A percentile compares a stretch with the other conserved stretches of the same genome.
These are phyloP conservation scores for Halictus ligatus DNA, from an alignment of 2,888 invertebrate genomes.

Conservation along the genomic window DNA sequence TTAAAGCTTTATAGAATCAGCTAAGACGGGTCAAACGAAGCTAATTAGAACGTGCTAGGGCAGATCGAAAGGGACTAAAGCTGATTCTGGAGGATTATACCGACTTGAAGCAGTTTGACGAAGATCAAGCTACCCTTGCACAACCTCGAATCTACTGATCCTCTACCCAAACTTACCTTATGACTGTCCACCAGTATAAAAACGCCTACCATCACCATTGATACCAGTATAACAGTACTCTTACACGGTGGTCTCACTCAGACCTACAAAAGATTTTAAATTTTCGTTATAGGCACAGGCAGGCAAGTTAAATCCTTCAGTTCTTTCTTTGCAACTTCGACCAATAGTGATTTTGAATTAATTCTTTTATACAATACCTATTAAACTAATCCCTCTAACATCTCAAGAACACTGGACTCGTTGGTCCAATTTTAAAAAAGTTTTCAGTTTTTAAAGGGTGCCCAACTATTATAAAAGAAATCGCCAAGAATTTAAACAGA, in stretches of 20 bases:
- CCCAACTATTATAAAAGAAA: no score
- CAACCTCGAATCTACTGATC: neutral
- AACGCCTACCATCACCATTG: neutral
- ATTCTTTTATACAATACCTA: no score
- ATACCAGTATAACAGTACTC: no score
- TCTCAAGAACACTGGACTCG: neutral
- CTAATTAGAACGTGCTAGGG: neutral
- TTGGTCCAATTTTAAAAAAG: neutral
- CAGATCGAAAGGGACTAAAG: neutral
- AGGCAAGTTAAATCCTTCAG: no score
- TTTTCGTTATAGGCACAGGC: no score
- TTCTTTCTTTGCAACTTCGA: no score
- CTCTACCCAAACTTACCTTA: neutral
- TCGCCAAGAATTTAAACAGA: no score
- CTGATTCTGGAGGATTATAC: neutral
- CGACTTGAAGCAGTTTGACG: neutral
- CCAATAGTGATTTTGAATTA: no score
- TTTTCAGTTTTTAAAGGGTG: neutral
- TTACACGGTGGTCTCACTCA: no score
- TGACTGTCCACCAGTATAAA: neutral
- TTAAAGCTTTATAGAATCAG: neutral
- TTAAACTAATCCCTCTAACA: no score
- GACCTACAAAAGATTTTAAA: no score
- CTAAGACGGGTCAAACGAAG: neutral
- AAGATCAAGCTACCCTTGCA: neutral